Conservation (phyloP, 2,113 vertebrate genomes). For the Colossoma macropomum region DNA sequence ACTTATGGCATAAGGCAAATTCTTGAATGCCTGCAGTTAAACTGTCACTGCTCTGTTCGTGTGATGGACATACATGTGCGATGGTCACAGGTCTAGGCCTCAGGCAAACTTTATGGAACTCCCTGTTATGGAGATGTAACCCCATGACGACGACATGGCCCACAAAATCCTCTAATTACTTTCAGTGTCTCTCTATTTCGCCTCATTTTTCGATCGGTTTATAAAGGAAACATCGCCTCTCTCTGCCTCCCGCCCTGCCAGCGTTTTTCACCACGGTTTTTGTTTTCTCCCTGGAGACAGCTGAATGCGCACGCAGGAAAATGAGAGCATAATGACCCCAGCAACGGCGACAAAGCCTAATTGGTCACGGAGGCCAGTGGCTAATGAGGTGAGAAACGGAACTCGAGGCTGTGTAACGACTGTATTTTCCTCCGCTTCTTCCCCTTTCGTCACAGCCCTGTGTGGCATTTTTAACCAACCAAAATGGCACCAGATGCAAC, state of each 20-base stretch:
- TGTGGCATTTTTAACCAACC: conserved; percentile 95
- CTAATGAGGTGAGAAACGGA: conserved; percentile 97
- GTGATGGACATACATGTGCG: neutral
- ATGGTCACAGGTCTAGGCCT: neutral
- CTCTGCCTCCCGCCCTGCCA: conserved; percentile 74
- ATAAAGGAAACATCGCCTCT: conserved; percentile 68
- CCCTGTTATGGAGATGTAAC: conserved; percentile 37
- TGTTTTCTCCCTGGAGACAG: conserved; percentile 86
- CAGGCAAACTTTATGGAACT: neutral
- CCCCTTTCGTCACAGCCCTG: conserved; percentile 97
- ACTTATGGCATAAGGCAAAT: too few relatives aligned
- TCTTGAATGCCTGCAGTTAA: neutral
- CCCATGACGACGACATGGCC: conserved; percentile 25
- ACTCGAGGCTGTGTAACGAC: conserved; percentile 95
- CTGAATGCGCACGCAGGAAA: conserved; percentile 98
- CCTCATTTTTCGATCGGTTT: conserved; percentile 55
- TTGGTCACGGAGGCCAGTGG: conserved; percentile 97
- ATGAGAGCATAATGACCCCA: conserved; percentile 97
- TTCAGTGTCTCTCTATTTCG: conserved; percentile 35
- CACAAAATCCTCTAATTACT: conserved; percentile 44
- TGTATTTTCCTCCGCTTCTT: conserved; percentile 95
- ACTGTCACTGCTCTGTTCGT: too few relatives aligned
- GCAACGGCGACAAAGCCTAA: conserved; percentile 95
- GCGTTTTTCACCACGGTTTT: conserved; percentile 80
- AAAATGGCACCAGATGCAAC: conserved; percentile 97